phyloP scores from a whole-genome alignment of 2,797 vertebrate species.

The Acanthurus tractus region DNA sequence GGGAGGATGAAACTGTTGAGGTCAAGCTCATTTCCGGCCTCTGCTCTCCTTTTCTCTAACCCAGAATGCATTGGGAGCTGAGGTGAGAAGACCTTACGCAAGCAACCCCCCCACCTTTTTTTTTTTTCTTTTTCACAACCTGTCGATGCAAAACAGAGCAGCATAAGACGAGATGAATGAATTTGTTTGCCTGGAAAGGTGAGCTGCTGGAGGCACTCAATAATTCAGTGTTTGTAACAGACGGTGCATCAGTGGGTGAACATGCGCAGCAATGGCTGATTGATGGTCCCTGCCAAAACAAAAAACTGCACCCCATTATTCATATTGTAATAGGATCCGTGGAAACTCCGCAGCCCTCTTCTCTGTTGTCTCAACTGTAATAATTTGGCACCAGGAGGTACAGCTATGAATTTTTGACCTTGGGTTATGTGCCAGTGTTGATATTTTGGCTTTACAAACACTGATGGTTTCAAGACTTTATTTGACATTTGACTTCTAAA shows the following conservation, averaged over 20 bases:
- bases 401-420: slow-evolving; percentile 47
- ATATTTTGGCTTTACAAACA: slow-evolving; percentile 52
- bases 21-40: slow-evolving; percentile 16
- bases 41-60: background rate
- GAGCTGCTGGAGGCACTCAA: slow-evolving; percentile 82
- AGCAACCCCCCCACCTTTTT: background rate
- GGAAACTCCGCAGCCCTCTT: slow-evolving; percentile 67
- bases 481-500: slow-evolving; percentile 60
- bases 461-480: slow-evolving; percentile 39
- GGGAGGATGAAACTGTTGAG: background rate
- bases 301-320: slow-evolving; percentile 75
- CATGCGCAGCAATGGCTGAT: slow-evolving; percentile 67
- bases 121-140: slow-evolving; percentile 32
- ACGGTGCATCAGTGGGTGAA: slow-evolving; percentile 83
- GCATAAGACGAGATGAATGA: slow-evolving; percentile 75
- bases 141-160: slow-evolving; percentile 59
- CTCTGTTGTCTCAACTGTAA: slow-evolving; percentile 59
- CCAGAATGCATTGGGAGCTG: slow-evolving; percentile 1
- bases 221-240: slow-evolving; percentile 90
- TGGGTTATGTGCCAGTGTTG: slow-evolving; percentile 31
- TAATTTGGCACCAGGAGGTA: slow-evolving; percentile 53
- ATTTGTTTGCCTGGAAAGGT: slow-evolving; percentile 85
- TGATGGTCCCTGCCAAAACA: slow-evolving; percentile 79
- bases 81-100: slow-evolving; percentile 43
- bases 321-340: slow-evolving; percentile 79